Base-by-base conservation (phyloP, 2,797 vertebrate genomes). In the Denticeps clupeoides region DNA sequence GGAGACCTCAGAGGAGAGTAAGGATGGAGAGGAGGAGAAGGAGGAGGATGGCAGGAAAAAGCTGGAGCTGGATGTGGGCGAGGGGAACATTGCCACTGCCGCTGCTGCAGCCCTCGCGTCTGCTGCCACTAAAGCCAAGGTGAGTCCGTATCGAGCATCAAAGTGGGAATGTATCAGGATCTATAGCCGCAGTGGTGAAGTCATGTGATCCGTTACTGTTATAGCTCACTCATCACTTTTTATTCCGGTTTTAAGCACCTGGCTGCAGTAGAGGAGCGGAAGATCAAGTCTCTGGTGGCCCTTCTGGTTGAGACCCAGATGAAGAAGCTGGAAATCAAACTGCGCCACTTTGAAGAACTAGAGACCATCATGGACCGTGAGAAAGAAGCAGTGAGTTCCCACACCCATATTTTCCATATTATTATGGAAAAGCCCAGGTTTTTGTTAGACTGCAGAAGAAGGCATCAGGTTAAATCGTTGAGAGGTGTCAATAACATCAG, bases 301-400 rank as follows among this genome's bases (percentile, higher is more conserved):
- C 83, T 98, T 28, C 68, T 98, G 73, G 94, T 98, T 62, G 94
- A 98, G 69, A 98, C 93, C 0, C 94, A 98, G 71, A 98, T 98
- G 94, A 98, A 98, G 82, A 98, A 98, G 62, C 68, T 98, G 72
- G 94, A 98, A 83, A 96, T 98, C 59, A 98, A 98, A 58, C 84
- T 98, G 47, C 84, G 94, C 47, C 94, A 98, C 67, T 98, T 98
- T 32, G 94, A 98, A 70, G 94, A 98, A 65, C 69, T 98, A 28
- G 94, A 98, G 71, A 98, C 94, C 58, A 98, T 98, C 60, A 98
- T 98, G 94, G 94, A 98, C 75, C 72, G 94, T 24, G 94, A 98
- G 64, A 96, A 96, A 5, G 94, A 98, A 65, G 93, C 94, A 1
- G 94, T 98, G 63, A 91, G 89, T 75, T 11, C 33, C 19, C n/a